Base-by-base conservation (phyloP, 1,140 invertebrate species). In the Drosophila biarmipes region DNA sequence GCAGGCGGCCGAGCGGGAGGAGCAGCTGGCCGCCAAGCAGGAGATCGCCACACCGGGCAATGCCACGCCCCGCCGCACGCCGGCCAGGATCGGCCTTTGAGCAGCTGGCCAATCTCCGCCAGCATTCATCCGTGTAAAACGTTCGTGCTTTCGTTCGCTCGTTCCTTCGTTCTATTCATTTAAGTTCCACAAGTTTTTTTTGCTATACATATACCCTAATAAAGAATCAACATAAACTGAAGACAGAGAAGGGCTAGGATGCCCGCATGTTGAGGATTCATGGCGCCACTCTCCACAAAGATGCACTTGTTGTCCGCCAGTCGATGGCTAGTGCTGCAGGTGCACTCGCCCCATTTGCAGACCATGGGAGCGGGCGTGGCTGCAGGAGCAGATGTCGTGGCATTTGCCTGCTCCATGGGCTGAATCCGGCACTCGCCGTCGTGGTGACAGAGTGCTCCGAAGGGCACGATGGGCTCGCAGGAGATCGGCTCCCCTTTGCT, bases 31-130 rank as follows among this genome's bases (percentile, higher is more conserved):
- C 45, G 94, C 94, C 52, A 95, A 94, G 62, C 94, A 95, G 68
- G 94, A 95, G 77, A 95, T 97, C 66, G 94, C 95, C 2, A 96
- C 95, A 1, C 96, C 96, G 0, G 90, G 92, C 55, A 90, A 92
- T 58, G 92, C 93, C 37, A 96, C 95, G 27, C 95, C 95, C 1
- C 92, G 95, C 29, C 92, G 95, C 57, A 96, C 95, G 14, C 95
- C 95, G 1, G 93, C 94, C 11, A 90, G 95, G 68, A 94, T 96
- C 45, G 96, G 95, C 6, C 91, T 96, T 24, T 90, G 68, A 46
- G 7, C 19, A 42, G 15, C 15, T 19, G 2, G 0, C 37, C 0
- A 1, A 21, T 1, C 19, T 5, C 12, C 19, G 1, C 19, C 15
- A 5, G 7, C 3, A 8, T 7, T 5, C 8, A 5, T 34, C 12